Evolutionary conservation across 1,140 invertebrate genomes (phyloP).

Genomic region (Zaprionus inermis): DNA sequence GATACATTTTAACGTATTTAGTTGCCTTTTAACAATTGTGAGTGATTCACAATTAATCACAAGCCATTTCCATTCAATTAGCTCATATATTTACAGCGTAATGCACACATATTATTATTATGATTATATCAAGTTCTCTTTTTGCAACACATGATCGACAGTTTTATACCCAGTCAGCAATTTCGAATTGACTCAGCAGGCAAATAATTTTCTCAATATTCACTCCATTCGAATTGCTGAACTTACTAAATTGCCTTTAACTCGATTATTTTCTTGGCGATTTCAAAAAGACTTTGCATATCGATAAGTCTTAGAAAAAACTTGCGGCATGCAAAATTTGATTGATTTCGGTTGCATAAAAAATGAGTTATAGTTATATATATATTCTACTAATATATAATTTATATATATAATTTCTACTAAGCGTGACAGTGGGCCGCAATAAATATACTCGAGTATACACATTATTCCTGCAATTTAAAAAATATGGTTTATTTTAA

Average conservation of each 20-base stretch:
- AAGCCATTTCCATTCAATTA: neutral
- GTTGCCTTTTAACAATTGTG: neutral
- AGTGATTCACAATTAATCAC: slow-evolving; percentile 30
- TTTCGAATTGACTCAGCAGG: neutral
- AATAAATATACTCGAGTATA: too few relatives aligned
- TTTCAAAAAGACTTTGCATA: neutral
- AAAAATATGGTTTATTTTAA: too few relatives aligned
- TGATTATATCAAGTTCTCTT: neutral
- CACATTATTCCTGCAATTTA: too few relatives aligned
- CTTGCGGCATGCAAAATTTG: neutral
- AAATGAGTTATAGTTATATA: slow-evolving; percentile 1
- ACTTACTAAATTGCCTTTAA: neutral
- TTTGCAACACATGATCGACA: neutral
- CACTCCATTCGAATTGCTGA: neutral
- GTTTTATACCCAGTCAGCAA: neutral
- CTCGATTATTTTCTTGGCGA: neutral
- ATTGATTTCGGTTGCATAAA: neutral
- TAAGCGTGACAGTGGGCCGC: too few relatives aligned
- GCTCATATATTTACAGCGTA: neutral
- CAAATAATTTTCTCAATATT: neutral
- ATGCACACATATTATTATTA: neutral
- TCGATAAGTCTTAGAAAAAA: neutral
- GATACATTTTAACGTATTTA: neutral
- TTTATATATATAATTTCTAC: too few relatives aligned
- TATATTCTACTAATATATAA: too few relatives aligned